A percentile compares a stretch with the other conserved stretches of the same genome.
Evolutionary conservation across 92 coral and sea anemone genomes (phyloP).

Genomic region (Meandrina meandrites): DNA sequence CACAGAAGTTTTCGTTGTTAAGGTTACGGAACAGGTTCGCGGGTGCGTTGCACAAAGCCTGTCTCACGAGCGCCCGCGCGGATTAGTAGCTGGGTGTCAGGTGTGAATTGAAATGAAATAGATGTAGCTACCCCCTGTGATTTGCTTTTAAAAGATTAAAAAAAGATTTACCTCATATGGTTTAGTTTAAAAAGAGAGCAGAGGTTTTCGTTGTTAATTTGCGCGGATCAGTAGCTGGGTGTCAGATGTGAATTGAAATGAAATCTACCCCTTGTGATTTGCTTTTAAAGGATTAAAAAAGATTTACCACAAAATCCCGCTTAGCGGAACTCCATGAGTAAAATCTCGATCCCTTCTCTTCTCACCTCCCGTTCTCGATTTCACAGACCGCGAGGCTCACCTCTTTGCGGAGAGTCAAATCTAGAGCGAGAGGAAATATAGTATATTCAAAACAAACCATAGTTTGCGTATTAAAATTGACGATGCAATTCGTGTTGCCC

Average conservation of each 20-base stretch:
- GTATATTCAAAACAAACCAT: too few relatives aligned
- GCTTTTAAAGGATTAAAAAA: constrained; percentile 6
- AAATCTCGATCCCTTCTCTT: not conserved
- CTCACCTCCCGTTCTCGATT: not conserved
- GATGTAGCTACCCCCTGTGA: not conserved
- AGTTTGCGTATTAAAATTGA: too few relatives aligned
- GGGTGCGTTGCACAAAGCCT: too few relatives aligned
- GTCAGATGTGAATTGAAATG: not conserved
- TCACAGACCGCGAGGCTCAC: too few relatives aligned
- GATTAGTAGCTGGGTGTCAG: not conserved
- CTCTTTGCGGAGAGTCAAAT: not conserved
- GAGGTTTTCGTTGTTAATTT: too few relatives aligned
- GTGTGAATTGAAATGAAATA: not conserved
- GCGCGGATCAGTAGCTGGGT: not conserved
- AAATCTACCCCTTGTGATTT: not conserved
- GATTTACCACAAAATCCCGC: not conserved
- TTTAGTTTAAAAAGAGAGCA: too few relatives aligned
- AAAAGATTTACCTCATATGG: too few relatives aligned
- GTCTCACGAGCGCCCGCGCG: too few relatives aligned
- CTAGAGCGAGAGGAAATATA: not conserved
- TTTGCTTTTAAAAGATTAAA: constrained; percentile 10
- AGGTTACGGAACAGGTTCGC: too few relatives aligned
- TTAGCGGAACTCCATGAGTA: not conserved
- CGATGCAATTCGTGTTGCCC: too few relatives aligned
- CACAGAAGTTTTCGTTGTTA: not conserved